Base-by-base conservation (phyloP, 2,888 invertebrate genomes). In the Drosophila dives region DNA sequence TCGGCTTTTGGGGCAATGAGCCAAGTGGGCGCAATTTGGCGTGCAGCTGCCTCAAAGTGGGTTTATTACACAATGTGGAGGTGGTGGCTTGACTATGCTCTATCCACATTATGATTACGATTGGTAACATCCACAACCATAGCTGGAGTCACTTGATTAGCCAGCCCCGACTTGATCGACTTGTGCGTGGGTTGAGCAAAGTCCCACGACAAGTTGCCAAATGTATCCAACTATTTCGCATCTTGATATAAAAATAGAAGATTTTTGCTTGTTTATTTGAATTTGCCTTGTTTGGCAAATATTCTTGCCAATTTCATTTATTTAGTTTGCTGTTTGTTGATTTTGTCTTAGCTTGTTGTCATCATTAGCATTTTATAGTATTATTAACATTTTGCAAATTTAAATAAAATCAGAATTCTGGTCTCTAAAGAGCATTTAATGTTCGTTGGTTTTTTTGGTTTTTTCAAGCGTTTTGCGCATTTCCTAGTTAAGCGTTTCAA, bases 1-100 rank as follows among this genome's bases (percentile, higher is more conserved):
- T n/a, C 38, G 65, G 60, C 66, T 70, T 70, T 64, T 20, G 56
- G 84, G 73, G 77, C 87, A 89, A 89, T 71, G 85, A 80, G 87
- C 85, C 88, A 87, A 86, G 80, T 89, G 85, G 85, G 88, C 85
- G 83, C 89, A 81, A 80, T 84, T 84, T 80, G 72, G 75, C 61
- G 65, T 74, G 65, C 83, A 77, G 83, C 78, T 79, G 67, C 29
- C 59, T 49, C 56, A 65, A 77, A 83, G 77, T 80, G 81, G 67
- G 78, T 6, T 29, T 29, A 56, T 34, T 54, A 56, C 38, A 45
- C 54, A 42, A 42, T 73, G 15, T 38, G 36, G 15, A 55, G 55
- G 26, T 15, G 38, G 36, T 20, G 49, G 15, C 29, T 6, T 29
- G 5, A 29, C 29, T 29, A 29, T 29, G 29, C 29, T 29, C 6